A percentile compares a stretch with the other conserved stretches of the same genome.
Conservation (phyloP, 2,888 invertebrate species). For the Dicyrtoma fusca region DNA sequence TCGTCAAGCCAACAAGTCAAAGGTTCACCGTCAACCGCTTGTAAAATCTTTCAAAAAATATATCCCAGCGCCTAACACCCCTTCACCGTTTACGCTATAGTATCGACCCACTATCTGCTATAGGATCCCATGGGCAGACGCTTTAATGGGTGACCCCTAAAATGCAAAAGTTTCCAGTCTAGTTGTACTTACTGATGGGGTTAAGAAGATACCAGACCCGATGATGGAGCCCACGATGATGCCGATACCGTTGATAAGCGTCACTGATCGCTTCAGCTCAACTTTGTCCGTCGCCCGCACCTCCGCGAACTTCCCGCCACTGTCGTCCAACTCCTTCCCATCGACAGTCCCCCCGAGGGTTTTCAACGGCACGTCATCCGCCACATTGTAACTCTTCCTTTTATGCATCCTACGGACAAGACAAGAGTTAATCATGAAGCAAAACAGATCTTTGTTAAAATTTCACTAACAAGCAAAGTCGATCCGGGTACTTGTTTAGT, state of each 20-base stretch:
- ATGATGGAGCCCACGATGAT: conserved; percentile 82
- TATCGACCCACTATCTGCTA: too few relatives aligned
- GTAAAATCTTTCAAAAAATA: too few relatives aligned
- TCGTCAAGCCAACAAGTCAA: not conserved
- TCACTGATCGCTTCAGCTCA: conserved; percentile 78
- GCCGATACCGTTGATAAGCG: conserved; percentile 81
- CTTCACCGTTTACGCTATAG: too few relatives aligned
- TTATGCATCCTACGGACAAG: conserved; percentile 30
- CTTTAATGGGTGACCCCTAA: too few relatives aligned
- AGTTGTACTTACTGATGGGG: conserved; percentile 63
- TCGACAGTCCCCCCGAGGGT: not conserved
- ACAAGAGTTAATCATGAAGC: too few relatives aligned
- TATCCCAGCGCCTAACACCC: too few relatives aligned
- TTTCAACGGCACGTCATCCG: conserved; percentile 25
- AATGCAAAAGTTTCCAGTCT: not conserved
- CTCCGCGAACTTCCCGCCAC: conserved; percentile 39
- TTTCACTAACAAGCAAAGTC: too few relatives aligned
- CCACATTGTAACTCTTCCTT: conserved; percentile 33
- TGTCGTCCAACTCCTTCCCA: conserved; percentile 24
- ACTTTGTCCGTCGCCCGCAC: conserved; percentile 61
- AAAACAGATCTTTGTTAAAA: too few relatives aligned
- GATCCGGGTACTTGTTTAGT: too few relatives aligned
- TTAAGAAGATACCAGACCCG: conserved; percentile 89
- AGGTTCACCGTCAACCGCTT: too few relatives aligned
- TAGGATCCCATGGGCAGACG: too few relatives aligned